These are phyloP conservation scores for Protomyctophum bolini DNA, from an alignment of 2,113 vertebrate species.

Conservation along the genomic window DNA sequence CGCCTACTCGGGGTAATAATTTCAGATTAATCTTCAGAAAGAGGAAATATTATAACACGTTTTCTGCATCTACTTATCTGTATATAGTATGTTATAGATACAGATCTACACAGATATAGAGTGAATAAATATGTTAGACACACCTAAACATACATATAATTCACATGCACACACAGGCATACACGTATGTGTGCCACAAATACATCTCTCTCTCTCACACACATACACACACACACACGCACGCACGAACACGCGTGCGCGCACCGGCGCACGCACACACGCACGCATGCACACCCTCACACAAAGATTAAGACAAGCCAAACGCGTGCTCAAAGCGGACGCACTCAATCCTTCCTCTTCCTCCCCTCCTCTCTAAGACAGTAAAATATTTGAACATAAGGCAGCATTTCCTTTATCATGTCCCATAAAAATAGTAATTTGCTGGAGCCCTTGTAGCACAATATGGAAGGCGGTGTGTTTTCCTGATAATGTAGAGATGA, in stretches of 20 bases:
- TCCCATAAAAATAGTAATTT: constrained; percentile 96
- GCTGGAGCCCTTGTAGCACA: constrained; percentile 89
- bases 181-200: neutral
- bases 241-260: constrained; percentile 4
- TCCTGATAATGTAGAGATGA: constrained; percentile 94
- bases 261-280: neutral
- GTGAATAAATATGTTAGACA: too few species aligned
- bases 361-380: constrained; percentile 69
- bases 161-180: too few species aligned
- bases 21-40: neutral
- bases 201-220: neutral
- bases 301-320: neutral
- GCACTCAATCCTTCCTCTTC: constrained; percentile 65
- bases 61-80: too few species aligned
- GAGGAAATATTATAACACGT: too few species aligned
- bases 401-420: constrained; percentile 94
- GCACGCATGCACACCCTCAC: neutral
- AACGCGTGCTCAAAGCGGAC: constrained; percentile 41
- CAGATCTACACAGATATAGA: too few species aligned
- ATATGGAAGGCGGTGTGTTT: constrained; percentile 90
- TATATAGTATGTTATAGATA: too few species aligned
- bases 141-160: too few species aligned
- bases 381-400: constrained; percentile 91
- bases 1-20: neutral
- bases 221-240: constrained; percentile 23